Conservation (phyloP, 2,888 invertebrate genomes). For the Sceliomorpha sp. region DNA sequence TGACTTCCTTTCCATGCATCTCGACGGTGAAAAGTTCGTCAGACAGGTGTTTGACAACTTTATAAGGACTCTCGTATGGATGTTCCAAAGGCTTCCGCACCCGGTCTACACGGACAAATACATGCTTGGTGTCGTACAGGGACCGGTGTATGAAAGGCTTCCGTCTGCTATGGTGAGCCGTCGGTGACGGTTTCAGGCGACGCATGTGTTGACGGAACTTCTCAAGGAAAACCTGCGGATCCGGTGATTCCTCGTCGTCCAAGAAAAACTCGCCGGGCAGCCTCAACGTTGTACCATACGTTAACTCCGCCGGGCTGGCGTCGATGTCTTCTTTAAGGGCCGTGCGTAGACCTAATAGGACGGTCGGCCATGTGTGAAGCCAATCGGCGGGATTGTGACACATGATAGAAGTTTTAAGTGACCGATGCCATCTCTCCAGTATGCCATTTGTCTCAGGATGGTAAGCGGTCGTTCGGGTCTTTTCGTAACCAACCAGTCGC, state of each 20-base stretch:
- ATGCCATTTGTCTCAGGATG: conserved; percentile 62
- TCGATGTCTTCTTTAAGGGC: too few species aligned
- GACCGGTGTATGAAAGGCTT: conserved; percentile 9
- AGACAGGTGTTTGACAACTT: too few species aligned
- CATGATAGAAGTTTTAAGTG: conserved; percentile 59
- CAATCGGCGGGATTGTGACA: conserved; percentile 45
- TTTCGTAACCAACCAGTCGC: conserved; percentile 37
- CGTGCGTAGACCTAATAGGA: conserved; percentile 57
- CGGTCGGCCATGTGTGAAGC: conserved; percentile 48
- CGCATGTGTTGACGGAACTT: too few species aligned
- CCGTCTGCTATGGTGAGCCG: conserved; percentile 13
- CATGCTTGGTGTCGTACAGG: conserved; percentile 8
- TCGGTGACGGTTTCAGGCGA: too few species aligned
- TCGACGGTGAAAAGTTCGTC: too few species aligned
- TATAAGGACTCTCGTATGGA: conserved; percentile 9
- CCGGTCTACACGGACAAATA: conserved; percentile 15
- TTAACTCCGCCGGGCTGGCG: too few species aligned
- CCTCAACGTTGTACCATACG: too few species aligned
- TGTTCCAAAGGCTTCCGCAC: conserved; percentile 16
- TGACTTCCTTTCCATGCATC: too few species aligned
- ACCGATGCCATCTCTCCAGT: conserved; percentile 61
- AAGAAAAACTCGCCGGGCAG: too few species aligned
- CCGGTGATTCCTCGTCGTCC: too few species aligned
- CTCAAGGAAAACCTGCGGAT: too few species aligned
- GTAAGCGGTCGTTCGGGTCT: too few species aligned